These are phyloP conservation scores for Cataglyphis livida DNA, from an alignment of 2,888 invertebrate species.

Conservation along the genomic window DNA sequence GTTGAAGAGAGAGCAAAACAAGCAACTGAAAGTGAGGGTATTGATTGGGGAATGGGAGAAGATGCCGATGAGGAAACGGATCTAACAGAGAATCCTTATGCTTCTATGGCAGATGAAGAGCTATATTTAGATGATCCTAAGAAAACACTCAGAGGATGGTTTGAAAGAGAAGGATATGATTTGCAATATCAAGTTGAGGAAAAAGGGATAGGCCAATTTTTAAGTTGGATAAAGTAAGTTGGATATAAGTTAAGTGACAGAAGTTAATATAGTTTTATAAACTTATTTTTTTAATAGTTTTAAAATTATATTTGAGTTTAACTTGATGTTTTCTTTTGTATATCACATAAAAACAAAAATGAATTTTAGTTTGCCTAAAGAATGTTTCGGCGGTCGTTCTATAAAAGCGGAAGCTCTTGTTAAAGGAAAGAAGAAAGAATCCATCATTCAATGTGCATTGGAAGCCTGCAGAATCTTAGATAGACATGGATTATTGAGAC, in stretches of 20 bases:
- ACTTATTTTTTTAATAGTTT: background rate
- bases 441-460: conserved; percentile 96
- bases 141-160: conserved; percentile 96
- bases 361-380: conserved; percentile 91
- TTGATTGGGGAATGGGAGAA: conserved; percentile 98
- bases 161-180: conserved; percentile 96
- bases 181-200: conserved; percentile 95
- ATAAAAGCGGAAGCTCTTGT: conserved; percentile 94
- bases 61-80: conserved; percentile 96
- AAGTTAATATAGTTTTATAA: conserved; percentile 61
- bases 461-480: conserved; percentile 98
- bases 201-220: conserved; percentile 93
- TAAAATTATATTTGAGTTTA: conserved; percentile 1
- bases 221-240: conserved; percentile 90
- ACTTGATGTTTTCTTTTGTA: background rate
- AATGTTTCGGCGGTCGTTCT: conserved; percentile 91
- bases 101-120: conserved; percentile 93
- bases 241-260: background rate
- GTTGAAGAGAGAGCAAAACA: conserved; percentile 74
- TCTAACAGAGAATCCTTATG: conserved; percentile 93
- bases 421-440: conserved; percentile 97
- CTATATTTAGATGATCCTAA: conserved; percentile 97
- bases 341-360: conserved; percentile 18
- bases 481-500: conserved; percentile 93
- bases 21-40: conserved; percentile 89